Conservation (phyloP, 2,888 invertebrate species). For the Callimorpha dominula region DNA sequence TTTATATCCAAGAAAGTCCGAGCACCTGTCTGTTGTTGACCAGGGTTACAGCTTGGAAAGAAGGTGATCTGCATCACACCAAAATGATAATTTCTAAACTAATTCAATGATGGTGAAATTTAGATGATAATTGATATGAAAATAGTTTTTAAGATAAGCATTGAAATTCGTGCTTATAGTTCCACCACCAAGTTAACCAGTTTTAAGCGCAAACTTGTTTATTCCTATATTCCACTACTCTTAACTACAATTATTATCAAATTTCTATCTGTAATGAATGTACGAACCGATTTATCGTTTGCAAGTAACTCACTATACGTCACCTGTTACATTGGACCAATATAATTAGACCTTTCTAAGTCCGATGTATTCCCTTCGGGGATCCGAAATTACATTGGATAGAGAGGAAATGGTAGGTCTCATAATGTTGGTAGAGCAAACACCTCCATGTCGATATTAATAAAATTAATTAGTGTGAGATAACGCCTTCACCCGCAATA, state of each 20-base stretch:
- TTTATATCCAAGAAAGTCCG: neutral
- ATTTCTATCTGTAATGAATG: conserved; percentile 47
- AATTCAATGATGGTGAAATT: neutral
- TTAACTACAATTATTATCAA: conserved; percentile 54
- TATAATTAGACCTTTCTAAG: conserved; percentile 40
- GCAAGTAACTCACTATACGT: conserved; percentile 66
- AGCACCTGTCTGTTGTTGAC: neutral
- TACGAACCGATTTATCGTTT: conserved; percentile 63
- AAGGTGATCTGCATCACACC: neutral
- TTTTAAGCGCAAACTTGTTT: neutral
- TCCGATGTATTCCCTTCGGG: conserved; percentile 19
- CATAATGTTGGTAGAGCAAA: conserved; percentile 48
- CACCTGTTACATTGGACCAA: conserved; percentile 63
- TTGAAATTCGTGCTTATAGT: neutral
- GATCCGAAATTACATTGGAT: conserved; percentile 19
- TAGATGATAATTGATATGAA: neutral
- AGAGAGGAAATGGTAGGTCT: conserved; percentile 40
- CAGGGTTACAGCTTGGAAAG: neutral
- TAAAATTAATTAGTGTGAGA: conserved; percentile 72
- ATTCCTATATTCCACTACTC: conserved; percentile 8
- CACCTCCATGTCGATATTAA: conserved; percentile 59
- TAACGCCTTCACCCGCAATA: conserved; percentile 56
- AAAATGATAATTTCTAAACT: neutral
- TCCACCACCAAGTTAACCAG: neutral
- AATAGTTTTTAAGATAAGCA: neutral